Base-by-base conservation (phyloP, 1,140 invertebrate species). In the Magallana angulata region DNA sequence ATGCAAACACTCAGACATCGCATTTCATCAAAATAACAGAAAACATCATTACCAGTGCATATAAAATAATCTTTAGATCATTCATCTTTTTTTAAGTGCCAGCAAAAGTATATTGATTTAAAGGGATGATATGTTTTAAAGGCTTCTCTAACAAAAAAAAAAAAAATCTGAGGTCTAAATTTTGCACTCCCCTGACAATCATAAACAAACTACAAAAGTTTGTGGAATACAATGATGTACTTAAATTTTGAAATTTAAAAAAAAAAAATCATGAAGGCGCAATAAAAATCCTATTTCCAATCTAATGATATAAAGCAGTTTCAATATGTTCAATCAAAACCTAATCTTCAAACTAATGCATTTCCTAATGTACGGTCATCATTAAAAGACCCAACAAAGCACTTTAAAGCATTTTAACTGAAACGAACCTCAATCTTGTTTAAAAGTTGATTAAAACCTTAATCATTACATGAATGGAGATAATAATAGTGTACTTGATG, bases 391-490 rank as follows among this genome's bases (percentile, higher is more conserved):
- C 9, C 24, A 76, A 76, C 68, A 76, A 76, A 30, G 68, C 68
- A 76, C 8, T 76, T 24, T 30, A 76, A 76, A 76, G 24, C 24
- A 76, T 36, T 76, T 76, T 11, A 76, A 76, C 36, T 36, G 24
- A 18, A 76, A 12, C 12, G 11, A 76, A 76, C 30, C 68, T 76
- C 68, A 76, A 7, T 30, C 68, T 76, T 76, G 36, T 48, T 76
- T 76, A 76, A 30, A 24, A 30, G 11, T 76, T 76, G 24, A 76
- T 76, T 30, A 76, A 76, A 71, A 76, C 24, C 68, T 76, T 76
- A 76, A 76, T 76, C 24, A 24, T 76, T 76, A 76, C 68, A 30
- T 76, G 24, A 76, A 76, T 76, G 24, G 24, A 11, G 68, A 76
- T 76, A 30, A 30, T 76, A 76, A 76, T 76, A 11, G 9, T 30